These are phyloP conservation scores for Cryptops parisi DNA, from an alignment of 2,888 invertebrate genomes.

Conservation along the genomic window DNA sequence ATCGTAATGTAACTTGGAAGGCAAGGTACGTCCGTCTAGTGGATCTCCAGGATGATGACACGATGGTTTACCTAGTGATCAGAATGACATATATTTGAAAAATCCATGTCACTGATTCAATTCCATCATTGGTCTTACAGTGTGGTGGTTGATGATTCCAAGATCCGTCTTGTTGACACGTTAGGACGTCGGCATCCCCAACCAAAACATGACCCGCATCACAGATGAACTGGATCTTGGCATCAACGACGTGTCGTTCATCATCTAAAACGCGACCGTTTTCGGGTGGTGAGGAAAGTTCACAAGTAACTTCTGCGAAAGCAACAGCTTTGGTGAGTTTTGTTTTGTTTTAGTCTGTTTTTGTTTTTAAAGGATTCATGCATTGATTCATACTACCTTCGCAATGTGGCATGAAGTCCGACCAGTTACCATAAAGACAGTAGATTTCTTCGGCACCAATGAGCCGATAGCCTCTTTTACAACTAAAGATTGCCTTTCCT, in stretches of 20 bases:
- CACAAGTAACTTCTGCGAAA: slow-evolving; percentile 64
- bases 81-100: neutral
- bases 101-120: neutral
- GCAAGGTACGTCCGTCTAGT: slow-evolving; percentile 51
- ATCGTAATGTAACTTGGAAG: slow-evolving; percentile 56
- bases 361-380: no score
- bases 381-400: slow-evolving; percentile 22
- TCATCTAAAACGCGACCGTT: slow-evolving; percentile 49
- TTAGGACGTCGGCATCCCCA: slow-evolving; percentile 59
- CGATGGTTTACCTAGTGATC: slow-evolving; percentile 47
- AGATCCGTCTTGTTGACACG: slow-evolving; percentile 72
- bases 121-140: slow-evolving; percentile 41
- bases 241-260: slow-evolving; percentile 54
- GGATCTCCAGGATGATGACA: slow-evolving; percentile 58
- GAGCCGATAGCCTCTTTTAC: slow-evolving; percentile 68
- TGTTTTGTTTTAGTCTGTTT: no score
- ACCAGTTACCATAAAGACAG: slow-evolving; percentile 67
- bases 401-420: slow-evolving; percentile 57
- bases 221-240: slow-evolving; percentile 62
- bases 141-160: slow-evolving; percentile 78
- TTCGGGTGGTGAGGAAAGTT: slow-evolving; percentile 53
- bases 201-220: slow-evolving; percentile 48
- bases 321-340: no score
- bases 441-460: slow-evolving; percentile 60
- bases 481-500: slow-evolving; percentile 63